Evolutionary conservation across 2,797 vertebrate species (phyloP).

Genomic region (Chelmon rostratus): DNA sequence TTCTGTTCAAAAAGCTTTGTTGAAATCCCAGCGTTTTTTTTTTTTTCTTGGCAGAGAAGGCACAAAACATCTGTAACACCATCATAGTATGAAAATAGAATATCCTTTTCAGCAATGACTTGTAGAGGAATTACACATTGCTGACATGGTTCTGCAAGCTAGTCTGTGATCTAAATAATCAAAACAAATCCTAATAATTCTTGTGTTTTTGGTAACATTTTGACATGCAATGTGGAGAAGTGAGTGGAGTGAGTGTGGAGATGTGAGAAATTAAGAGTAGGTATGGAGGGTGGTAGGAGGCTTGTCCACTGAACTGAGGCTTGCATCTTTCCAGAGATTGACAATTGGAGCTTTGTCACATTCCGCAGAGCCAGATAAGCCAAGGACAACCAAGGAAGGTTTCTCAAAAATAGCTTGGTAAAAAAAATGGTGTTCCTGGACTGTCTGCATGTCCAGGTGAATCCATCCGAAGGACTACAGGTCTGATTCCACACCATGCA

Average conservation of each 20-base stretch:
- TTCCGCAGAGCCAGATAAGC: slow-evolving; percentile 3
- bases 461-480: slow-evolving; percentile 34
- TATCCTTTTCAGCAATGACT: slow-evolving; percentile 14
- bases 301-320: neutral
- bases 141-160: slow-evolving; percentile 8
- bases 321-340: neutral
- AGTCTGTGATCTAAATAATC: slow-evolving; percentile 10
- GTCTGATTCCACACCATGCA: slow-evolving; percentile 47
- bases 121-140: slow-evolving; percentile 15
- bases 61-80: slow-evolving; percentile 19
- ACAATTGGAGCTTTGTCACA: neutral
- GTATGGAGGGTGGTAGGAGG: neutral
- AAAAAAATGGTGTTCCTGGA: neutral
- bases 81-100: slow-evolving; percentile 26
- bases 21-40: slow-evolving; percentile 36
- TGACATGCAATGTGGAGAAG: slow-evolving; percentile 3
- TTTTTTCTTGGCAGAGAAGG: slow-evolving; percentile 18
- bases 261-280: slow-evolving; percentile 10
- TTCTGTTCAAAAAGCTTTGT: slow-evolving; percentile 28
- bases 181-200: neutral
- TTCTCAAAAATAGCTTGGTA: neutral
- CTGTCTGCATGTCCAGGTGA: slow-evolving; percentile 15
- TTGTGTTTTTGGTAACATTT: slow-evolving; percentile 4
- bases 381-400: slow-evolving; percentile 14
- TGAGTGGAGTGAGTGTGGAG: too few relatives aligned